Evolutionary conservation across 2,888 invertebrate species (phyloP), one percentile per base, ranked within the genome.

Genomic region (Seira ritae): DNA sequence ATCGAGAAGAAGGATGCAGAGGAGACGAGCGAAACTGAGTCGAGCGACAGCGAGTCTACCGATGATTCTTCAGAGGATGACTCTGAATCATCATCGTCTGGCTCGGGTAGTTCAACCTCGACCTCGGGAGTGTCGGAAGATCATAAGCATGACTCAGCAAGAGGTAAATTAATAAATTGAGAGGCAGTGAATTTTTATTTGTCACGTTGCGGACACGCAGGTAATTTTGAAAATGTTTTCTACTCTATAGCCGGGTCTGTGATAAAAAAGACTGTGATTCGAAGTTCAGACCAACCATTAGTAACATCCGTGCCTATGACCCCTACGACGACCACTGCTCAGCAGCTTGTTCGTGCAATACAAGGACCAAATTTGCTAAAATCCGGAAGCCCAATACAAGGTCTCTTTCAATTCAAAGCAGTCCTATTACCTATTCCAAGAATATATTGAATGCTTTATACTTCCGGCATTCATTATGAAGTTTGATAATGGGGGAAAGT

Each of bases 191-290:
- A n/a, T n/a, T n/a, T n/a, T n/a, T n/a, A n/a, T n/a, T n/a, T n/a
- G n/a, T n/a, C n/a, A n/a, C n/a, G n/a, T n/a, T n/a, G n/a, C n/a
- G n/a, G n/a, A n/a, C n/a, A n/a, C n/a, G n/a, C n/a, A n/a, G n/a
- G n/a, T 42, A 42, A 42, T 12, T 42, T 42, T 12, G 12, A 42
- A 42, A 42, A 42, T 60, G 60, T 60, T 15, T 60, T 60, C 42
- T 8, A n/a, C n/a, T 60, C 17, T n/a, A n/a, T 60, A 60, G 76
- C 12, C 17, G 15, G 22, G 23, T 50, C 67, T n/a, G 70, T 62
- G 62, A 77, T 77, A 37, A 77, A 70, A 31, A 77, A 77, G 24
- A 77, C 77, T n/a, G 77, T 77, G 62, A 70, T 77, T 22, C 23
- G 77, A 62, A 77, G 77, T 42, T 67, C 77, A 10, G 77, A 77